These are phyloP conservation scores for Mus caroli DNA, from an alignment of 2,797 vertebrate species.

Conservation along the genomic window DNA sequence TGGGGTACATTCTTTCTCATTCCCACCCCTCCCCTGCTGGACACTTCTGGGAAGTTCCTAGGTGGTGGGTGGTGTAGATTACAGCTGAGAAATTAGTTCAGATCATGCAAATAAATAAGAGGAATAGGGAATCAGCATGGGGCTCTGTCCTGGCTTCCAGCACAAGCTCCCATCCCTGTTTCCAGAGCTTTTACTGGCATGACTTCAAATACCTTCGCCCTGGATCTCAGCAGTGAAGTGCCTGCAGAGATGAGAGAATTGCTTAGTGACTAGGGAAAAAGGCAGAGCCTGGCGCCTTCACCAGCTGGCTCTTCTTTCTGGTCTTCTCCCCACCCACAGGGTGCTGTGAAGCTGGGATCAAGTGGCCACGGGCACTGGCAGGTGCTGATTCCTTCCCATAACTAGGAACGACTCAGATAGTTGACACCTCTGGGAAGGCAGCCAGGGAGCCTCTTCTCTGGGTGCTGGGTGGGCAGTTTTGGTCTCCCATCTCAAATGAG, in stretches of 20 bases:
- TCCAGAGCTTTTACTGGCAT: constrained; percentile 81
- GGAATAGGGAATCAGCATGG: constrained; percentile 76
- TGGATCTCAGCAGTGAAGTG: constrained; percentile 71
- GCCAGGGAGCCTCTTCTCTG: not conserved
- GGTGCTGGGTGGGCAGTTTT: not conserved
- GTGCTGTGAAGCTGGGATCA: not conserved
- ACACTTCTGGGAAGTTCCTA: constrained; percentile 83
- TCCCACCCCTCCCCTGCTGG: constrained; percentile 60
- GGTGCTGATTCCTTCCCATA: not conserved
- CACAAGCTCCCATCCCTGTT: constrained; percentile 77
- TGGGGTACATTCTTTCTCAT: constrained; percentile 35
- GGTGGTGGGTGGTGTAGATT: constrained; percentile 81
- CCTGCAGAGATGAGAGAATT: constrained; percentile 36
- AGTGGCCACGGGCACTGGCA: not conserved
- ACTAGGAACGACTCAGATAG: not conserved
- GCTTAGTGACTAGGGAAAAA: not conserved
- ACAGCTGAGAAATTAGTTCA: constrained; percentile 84
- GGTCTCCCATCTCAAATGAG: not conserved
- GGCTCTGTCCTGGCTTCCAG: constrained; percentile 79
- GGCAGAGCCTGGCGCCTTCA: constrained; percentile 2
- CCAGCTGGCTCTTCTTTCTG: not conserved
- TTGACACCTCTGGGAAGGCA: not conserved
- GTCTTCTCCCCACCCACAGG: not conserved
- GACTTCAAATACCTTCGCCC: constrained; percentile 73
- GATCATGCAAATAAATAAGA: constrained; percentile 87